Evolutionary conservation across 2,797 vertebrate genomes (phyloP).

Genomic region (Rhyacichthys aspro): DNA sequence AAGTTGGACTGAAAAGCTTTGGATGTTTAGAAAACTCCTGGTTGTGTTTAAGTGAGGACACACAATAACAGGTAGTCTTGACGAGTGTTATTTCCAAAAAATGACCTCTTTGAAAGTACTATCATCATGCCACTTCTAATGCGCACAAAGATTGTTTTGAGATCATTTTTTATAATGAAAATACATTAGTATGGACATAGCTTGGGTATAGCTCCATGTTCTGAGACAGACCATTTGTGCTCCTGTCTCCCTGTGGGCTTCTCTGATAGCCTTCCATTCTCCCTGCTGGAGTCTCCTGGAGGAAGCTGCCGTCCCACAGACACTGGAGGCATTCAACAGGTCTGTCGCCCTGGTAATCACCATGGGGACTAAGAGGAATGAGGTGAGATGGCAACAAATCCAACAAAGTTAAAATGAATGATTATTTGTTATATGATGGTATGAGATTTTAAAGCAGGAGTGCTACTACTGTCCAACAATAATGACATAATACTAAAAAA

Average conservation of each 20-base stretch:
- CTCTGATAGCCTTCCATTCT: conserved; percentile 81
- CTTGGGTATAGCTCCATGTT: neutral
- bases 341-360: conserved; percentile 75
- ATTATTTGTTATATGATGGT: conserved; percentile 23
- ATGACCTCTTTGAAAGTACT: no score
- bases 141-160: neutral
- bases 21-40: no score
- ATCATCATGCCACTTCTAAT: neutral
- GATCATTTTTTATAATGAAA: neutral
- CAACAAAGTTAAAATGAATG: conserved; percentile 28
- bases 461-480: neutral
- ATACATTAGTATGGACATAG: neutral
- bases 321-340: conserved; percentile 71
- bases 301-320: conserved; percentile 56
- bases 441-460: conserved; percentile 12
- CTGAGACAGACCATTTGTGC: conserved; percentile 68
- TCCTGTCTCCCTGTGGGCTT: conserved; percentile 81
- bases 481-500: neutral
- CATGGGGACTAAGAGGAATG: conserved; percentile 79
- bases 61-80: no score
- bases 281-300: conserved; percentile 74
- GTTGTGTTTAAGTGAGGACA: no score
- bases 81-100: no score
- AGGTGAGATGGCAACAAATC: conserved; percentile 68
- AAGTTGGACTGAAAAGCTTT: no score